Evolutionary conservation across 1,140 invertebrate genomes (phyloP).

Genomic region (Drosophila trapezifrons): DNA sequence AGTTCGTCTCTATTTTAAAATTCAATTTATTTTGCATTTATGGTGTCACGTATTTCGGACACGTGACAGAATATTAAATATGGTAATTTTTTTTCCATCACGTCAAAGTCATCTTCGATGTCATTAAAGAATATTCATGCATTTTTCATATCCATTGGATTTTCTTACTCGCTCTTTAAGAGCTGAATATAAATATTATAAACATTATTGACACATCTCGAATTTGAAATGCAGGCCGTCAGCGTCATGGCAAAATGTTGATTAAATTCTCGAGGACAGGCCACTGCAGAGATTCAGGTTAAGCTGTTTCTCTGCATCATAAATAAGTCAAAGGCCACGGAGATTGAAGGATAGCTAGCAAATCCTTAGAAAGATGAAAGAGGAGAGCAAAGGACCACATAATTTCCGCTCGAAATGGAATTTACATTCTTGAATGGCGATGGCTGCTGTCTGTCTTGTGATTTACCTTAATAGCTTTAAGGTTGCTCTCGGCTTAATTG

Average conservation of each 20-base stretch:
- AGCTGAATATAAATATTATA: slow-evolving; percentile 18
- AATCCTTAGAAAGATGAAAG: background rate
- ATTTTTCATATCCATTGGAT: slow-evolving; percentile 2
- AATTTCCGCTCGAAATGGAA: slow-evolving; percentile 26
- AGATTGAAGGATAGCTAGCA: slow-evolving; percentile 26
- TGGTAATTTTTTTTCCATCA: background rate
- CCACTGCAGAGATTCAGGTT: slow-evolving; percentile 15
- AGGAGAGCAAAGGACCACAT: slow-evolving; percentile 4
- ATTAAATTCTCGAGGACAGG: slow-evolving; percentile 4
- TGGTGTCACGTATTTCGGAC: slow-evolving; percentile 9
- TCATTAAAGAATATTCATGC: slow-evolving; percentile 25
- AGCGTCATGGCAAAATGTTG: background rate
- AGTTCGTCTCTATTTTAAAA: slow-evolving; percentile 29
- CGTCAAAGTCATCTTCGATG: slow-evolving; percentile 14
- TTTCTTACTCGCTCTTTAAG: slow-evolving; percentile 1
- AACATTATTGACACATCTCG: slow-evolving; percentile 35
- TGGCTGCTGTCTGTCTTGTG: background rate
- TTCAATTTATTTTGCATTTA: slow-evolving; percentile 33
- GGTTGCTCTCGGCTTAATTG: slow-evolving; percentile 18
- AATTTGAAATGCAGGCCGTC: slow-evolving; percentile 8
- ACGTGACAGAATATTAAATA: slow-evolving; percentile 27
- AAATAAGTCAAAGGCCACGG: slow-evolving; percentile 40
- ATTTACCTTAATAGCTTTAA: slow-evolving; percentile 19
- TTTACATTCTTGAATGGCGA: slow-evolving; percentile 4
- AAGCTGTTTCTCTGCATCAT: slow-evolving; percentile 28